A percentile compares a stretch with the other conserved stretches of the same genome.
phyloP scores from a whole-genome alignment of 2,888 invertebrate genomes.

The Bursaphelenchus okinawaensis region DNA sequence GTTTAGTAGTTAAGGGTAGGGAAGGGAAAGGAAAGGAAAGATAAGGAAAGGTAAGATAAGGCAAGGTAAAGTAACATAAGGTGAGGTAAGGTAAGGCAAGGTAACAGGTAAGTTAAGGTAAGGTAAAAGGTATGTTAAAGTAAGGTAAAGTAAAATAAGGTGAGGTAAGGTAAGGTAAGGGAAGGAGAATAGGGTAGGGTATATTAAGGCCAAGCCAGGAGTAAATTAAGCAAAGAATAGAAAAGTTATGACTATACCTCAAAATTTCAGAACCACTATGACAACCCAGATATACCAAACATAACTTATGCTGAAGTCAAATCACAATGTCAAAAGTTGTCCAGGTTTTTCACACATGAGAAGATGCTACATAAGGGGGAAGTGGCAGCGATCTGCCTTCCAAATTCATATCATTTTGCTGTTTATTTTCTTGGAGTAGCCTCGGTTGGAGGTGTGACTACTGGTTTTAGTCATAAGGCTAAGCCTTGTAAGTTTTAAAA shows the following conservation, averaged over 20 bases:
- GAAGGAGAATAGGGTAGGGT: no score
- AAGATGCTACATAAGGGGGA: slow-evolving; percentile 28
- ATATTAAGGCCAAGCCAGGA: no score
- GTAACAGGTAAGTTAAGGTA: no score
- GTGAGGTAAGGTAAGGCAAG: not conserved
- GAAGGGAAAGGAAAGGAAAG: no score
- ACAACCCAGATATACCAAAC: slow-evolving; percentile 4
- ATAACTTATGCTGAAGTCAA: slow-evolving; percentile 1
- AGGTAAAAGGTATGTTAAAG: no score
- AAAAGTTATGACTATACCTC: not conserved
- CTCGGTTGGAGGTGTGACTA: slow-evolving; percentile 12
- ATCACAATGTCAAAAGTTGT: not conserved
- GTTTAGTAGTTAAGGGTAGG: no score
- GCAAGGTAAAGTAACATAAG: not conserved
- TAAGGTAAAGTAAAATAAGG: no score
- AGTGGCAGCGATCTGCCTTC: slow-evolving; percentile 21
- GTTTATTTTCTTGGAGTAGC: slow-evolving; percentile 10
- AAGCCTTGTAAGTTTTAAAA: slow-evolving; percentile 10
- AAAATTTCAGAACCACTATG: slow-evolving; percentile 11
- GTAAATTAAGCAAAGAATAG: no score
- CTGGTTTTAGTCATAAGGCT: slow-evolving; percentile 13
- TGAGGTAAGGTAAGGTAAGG: no score
- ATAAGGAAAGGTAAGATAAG: no score
- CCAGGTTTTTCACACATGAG: not conserved
- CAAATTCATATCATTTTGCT: slow-evolving; percentile 23